Percentiles rank a stretch among this genome's conserved stretches.
Evolutionary conservation across 2,113 vertebrate species (phyloP).

Genomic region (Strix uralensis): DNA sequence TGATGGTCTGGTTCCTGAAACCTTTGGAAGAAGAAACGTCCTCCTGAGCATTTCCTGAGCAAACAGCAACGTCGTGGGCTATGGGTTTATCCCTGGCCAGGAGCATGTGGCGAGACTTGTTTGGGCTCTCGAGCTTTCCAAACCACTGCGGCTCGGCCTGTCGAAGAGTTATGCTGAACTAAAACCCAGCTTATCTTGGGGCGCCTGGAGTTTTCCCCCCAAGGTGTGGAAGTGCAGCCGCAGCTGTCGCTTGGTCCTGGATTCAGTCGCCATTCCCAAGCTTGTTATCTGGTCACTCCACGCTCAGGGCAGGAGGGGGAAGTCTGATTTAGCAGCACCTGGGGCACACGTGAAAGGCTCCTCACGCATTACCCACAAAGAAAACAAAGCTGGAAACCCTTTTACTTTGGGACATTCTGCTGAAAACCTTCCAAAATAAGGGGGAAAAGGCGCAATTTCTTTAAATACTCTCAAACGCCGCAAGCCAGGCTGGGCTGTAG

Average conservation of each 20-base stretch:
- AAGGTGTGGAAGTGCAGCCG: accelerated
- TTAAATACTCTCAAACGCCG: accelerated
- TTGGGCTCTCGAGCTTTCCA: neutral
- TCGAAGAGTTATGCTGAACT: neutral
- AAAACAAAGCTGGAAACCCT: too few relatives aligned
- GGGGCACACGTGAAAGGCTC: accelerated
- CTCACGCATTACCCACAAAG: accelerated
- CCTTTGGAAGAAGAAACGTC: too few relatives aligned
- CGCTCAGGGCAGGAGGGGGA: neutral
- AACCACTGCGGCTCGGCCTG: accelerated
- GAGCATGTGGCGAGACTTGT: accelerated
- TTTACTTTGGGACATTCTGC: accelerated
- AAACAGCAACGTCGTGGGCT: neutral
- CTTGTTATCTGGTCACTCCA: accelerated
- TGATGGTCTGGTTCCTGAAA: neutral
- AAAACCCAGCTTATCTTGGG: neutral
- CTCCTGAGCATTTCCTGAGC: neutral
- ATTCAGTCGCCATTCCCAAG: neutral
- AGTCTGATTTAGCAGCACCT: neutral
- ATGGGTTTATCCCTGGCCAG: too few relatives aligned
- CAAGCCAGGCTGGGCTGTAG: neutral
- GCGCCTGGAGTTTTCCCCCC: accelerated
- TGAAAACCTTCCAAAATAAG: neutral
- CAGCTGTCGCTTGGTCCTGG: accelerated
- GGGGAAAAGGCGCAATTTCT: neutral